These are phyloP conservation scores for Cephalopterus ornatus DNA, from an alignment of 2,113 vertebrate species.

Conservation along the genomic window DNA sequence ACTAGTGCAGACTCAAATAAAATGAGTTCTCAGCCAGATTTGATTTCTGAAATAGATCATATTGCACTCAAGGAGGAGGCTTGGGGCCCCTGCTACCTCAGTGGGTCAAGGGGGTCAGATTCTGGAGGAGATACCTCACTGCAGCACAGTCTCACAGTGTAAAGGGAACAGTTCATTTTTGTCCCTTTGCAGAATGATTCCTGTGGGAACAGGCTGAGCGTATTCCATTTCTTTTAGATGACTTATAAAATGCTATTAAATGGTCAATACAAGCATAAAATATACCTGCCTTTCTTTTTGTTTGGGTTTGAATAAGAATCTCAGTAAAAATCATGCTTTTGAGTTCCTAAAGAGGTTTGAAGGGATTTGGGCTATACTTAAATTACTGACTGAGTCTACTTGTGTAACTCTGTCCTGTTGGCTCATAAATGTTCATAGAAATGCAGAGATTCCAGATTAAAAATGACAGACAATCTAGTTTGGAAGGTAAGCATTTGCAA, in stretches of 20 bases:
- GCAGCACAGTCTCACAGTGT: background rate
- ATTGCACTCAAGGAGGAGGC: background rate
- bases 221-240: background rate
- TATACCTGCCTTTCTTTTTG: background rate
- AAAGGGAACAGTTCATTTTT: background rate
- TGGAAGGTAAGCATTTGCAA: background rate
- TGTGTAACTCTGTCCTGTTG: background rate
- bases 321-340: background rate
- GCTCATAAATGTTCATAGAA: background rate
- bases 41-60: background rate
- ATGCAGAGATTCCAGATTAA: background rate
- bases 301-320: background rate
- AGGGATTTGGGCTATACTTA: background rate
- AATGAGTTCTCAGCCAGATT: background rate
- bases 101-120: accelerated
- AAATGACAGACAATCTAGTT: background rate
- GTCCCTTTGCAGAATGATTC: background rate
- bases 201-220: background rate
- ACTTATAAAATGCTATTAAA: background rate
- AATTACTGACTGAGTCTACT: background rate
- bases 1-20: background rate
- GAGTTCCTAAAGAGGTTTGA: background rate
- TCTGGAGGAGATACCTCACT: background rate
- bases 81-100: background rate
- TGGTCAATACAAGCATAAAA: background rate